A percentile compares a stretch with the other conserved stretches of the same genome.
phyloP scores from a whole-genome alignment of 2,888 invertebrate species.

The Drosophila suboccidentalis region DNA sequence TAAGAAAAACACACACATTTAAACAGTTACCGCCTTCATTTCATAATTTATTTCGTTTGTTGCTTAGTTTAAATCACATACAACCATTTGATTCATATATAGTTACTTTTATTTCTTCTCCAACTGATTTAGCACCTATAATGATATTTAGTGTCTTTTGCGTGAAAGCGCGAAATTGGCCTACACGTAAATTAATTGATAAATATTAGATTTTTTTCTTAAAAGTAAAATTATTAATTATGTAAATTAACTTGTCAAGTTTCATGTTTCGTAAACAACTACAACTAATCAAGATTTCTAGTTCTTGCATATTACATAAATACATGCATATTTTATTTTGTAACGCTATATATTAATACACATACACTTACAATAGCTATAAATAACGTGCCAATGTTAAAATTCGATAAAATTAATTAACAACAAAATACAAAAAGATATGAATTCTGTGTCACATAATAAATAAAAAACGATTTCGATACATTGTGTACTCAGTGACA shows the following conservation, averaged over 20 bases:
- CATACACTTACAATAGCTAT: conserved; percentile 51
- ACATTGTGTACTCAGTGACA: conserved; percentile 53
- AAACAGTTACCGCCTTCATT: conserved; percentile 36
- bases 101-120: conserved; percentile 4
- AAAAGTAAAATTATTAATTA: conserved; percentile 10
- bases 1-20: conserved; percentile 22
- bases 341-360: conserved; percentile 46
- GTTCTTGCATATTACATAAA: conserved; percentile 47
- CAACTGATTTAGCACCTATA: conserved; percentile 28
- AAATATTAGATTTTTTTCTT: conserved; percentile 19
- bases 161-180: conserved; percentile 23
- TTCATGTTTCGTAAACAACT: conserved; percentile 36
- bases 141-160: conserved; percentile 46
- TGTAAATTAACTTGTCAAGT: conserved; percentile 30
- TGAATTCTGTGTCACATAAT: conserved; percentile 29
- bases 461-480: conserved; percentile 36
- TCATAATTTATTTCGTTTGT: conserved; percentile 65
- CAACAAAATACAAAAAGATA: conserved; percentile 30
- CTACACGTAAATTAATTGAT: conserved; percentile 7
- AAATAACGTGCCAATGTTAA: conserved; percentile 78
- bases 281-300: conserved; percentile 37
- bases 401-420: conserved; percentile 39
- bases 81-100: conserved; percentile 6
- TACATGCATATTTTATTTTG: conserved; percentile 60
- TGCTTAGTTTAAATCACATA: conserved; percentile 43